Percentiles rank a stretch among this genome's conserved stretches.
These are phyloP conservation scores for Drosophila limbata DNA, from an alignment of 2,888 invertebrate species.

Conservation along the genomic window DNA sequence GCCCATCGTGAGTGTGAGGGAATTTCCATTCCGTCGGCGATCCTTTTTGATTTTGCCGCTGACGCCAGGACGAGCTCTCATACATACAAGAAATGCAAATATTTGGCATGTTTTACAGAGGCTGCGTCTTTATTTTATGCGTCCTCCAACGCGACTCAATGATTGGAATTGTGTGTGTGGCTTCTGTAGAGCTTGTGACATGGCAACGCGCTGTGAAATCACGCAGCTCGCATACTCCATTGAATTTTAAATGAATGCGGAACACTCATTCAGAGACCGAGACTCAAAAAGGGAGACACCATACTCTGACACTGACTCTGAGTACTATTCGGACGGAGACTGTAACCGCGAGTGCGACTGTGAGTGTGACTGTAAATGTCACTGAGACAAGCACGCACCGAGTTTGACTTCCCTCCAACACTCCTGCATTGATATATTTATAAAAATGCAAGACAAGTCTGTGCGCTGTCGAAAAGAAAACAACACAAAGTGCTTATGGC, in stretches of 20 bases:
- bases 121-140: conserved; percentile 25
- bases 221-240: conserved; percentile 73
- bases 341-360: conserved; percentile 7
- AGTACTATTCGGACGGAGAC: background rate
- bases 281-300: conserved; percentile 12
- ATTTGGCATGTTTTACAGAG: conserved; percentile 57
- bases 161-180: conserved; percentile 57
- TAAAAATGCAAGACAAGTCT: conserved; percentile 52
- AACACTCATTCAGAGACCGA: conserved; percentile 20
- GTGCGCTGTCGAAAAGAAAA: conserved; percentile 17
- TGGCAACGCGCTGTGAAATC: conserved; percentile 67
- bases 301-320: background rate
- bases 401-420: background rate
- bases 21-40: conserved; percentile 32
- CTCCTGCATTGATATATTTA: conserved; percentile 57
- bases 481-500: conserved; percentile 25
- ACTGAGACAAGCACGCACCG: conserved; percentile 32
- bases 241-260: conserved; percentile 80
- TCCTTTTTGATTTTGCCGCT: conserved; percentile 47
- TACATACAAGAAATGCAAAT: conserved; percentile 65
- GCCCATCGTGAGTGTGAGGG: conserved; percentile 3
- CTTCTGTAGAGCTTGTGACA: conserved; percentile 28
- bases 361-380: conserved; percentile 6
- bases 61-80: background rate
- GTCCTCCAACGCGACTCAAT: conserved; percentile 29